phyloP scores from a whole-genome alignment of 2,113 vertebrate genomes.

The Proterorhinus semilunaris region DNA sequence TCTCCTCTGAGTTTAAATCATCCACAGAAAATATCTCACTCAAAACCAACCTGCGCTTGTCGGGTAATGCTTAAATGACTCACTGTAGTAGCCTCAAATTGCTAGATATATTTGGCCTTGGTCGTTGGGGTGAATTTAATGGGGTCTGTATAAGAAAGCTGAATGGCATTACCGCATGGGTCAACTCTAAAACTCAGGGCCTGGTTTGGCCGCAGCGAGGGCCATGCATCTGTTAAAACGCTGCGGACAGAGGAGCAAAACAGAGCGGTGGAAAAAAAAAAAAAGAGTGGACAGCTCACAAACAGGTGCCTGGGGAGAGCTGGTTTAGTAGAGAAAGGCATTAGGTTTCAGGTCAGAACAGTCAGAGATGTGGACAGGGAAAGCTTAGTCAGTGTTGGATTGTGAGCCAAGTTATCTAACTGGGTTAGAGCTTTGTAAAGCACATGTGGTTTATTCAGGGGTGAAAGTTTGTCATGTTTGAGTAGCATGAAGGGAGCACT shows the following conservation, averaged over 20 bases:
- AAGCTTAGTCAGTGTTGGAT: background rate
- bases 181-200: slow-evolving; percentile 70
- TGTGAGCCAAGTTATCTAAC: background rate
- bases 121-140: slow-evolving; percentile 70
- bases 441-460: background rate
- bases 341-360: slow-evolving; percentile 50
- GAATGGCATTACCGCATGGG: slow-evolving; percentile 73
- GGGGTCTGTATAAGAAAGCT: slow-evolving; percentile 64
- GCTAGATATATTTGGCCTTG: slow-evolving; percentile 72
- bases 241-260: slow-evolving; percentile 58
- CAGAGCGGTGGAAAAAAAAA: slow-evolving; percentile 42
- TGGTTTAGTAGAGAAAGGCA: slow-evolving; percentile 48
- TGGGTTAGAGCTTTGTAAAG: background rate
- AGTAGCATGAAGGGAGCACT: too few relatives aligned
- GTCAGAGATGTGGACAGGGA: slow-evolving; percentile 6
- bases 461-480: too few relatives aligned
- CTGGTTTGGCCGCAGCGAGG: slow-evolving; percentile 68
- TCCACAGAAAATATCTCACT: slow-evolving; percentile 59
- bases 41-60: slow-evolving; percentile 59
- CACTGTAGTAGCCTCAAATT: slow-evolving; percentile 64
- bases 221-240: slow-evolving; percentile 74
- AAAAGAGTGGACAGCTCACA: slow-evolving; percentile 24
- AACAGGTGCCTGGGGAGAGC: slow-evolving; percentile 58
- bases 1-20: slow-evolving; percentile 54
- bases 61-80: slow-evolving; percentile 68